Base-by-base conservation (phyloP, 2,888 invertebrate species). In the Acleris emargana region DNA sequence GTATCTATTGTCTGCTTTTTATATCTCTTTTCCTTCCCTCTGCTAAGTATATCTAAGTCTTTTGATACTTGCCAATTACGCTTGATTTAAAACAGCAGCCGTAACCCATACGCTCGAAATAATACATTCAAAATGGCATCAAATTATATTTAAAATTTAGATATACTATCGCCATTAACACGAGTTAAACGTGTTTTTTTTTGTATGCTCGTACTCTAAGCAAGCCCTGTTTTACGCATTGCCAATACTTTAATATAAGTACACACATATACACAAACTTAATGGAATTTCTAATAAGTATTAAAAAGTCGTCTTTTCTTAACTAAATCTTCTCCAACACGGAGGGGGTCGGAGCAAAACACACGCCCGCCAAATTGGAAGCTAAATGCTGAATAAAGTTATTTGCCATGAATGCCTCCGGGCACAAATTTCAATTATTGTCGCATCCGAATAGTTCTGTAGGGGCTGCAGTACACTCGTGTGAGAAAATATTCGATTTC, bases 381-480 rank as follows among this genome's bases (percentile, higher is more conserved):
- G 90, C 86, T 91, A 90, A 92, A 91, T 86, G 87, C 81, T 86
- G 88, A 87, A 92, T 92, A 88, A 91, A 91, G 91, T 88, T 91
- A 91, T 91, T 91, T 91, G 90, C 89, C 80, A 89, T 89, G 87
- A 91, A 92, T 92, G 92, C 92, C 92, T 92, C 91, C 87, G 91
- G 92, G 92, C 91, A 91, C 91, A 89, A 90, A 92, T 91, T 91
- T 91, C 91, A 92, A 92, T 92, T 91, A 92, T 92, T 90, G 89
- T 80, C 88, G 83, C 91, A 91, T 92, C 91, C 91, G 91, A 91
- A 92, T 92, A 91, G 89, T 92, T 88, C 76, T 81, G 87, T 84
- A 89, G 88, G 88, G 87, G 84, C 74, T 73, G 50, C 54, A 55
- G 82, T 87, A 88, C 83, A 77, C 11, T 79, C 32, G 18, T 17